A percentile compares a stretch with the other conserved stretches of the same genome.
These are phyloP conservation scores for Schizopygopsis pylzovi DNA, from an alignment of 2,797 vertebrate species.

Conservation along the genomic window DNA sequence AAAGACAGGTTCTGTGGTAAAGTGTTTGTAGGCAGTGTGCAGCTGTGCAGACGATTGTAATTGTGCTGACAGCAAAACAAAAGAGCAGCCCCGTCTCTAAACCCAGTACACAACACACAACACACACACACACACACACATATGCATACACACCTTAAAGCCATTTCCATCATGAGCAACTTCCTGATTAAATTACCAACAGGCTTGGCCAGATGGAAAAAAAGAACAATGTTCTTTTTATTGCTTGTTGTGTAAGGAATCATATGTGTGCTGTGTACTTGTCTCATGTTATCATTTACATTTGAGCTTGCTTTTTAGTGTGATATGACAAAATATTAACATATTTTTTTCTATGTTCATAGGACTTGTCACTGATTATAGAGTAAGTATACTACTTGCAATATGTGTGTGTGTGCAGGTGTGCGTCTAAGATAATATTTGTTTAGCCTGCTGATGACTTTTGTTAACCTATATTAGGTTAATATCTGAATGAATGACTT, in stretches of 20 bases:
- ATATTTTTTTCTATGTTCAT: slow-evolving; percentile 52
- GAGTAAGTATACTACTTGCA: slow-evolving; percentile 77
- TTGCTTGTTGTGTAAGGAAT: not conserved
- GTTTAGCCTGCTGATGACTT: not conserved
- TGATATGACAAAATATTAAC: not conserved
- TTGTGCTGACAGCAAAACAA: slow-evolving; percentile 70
- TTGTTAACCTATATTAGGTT: not conserved
- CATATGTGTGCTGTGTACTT: not conserved
- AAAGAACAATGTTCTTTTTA: slow-evolving; percentile 47
- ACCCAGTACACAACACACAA: slow-evolving; percentile 22
- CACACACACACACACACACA: not conserved
- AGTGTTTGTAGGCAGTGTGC: slow-evolving; percentile 43
- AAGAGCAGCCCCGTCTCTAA: slow-evolving; percentile 50
- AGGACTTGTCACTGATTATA: slow-evolving; percentile 88
- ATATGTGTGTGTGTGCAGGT: not conserved
- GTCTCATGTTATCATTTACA: slow-evolving; percentile 57
- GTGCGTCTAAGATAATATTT: not conserved
- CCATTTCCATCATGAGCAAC: slow-evolving; percentile 32
- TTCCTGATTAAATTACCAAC: slow-evolving; percentile 19
- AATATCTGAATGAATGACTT: not conserved
- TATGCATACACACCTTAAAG: slow-evolving; percentile 37
- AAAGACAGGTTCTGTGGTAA: slow-evolving; percentile 44
- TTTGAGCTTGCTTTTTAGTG: not conserved
- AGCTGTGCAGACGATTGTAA: slow-evolving; percentile 72
- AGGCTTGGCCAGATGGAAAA: slow-evolving; percentile 50